Evolutionary conservation across 2,113 vertebrate genomes (phyloP).

Genomic region (Platysternon megacephalum): DNA sequence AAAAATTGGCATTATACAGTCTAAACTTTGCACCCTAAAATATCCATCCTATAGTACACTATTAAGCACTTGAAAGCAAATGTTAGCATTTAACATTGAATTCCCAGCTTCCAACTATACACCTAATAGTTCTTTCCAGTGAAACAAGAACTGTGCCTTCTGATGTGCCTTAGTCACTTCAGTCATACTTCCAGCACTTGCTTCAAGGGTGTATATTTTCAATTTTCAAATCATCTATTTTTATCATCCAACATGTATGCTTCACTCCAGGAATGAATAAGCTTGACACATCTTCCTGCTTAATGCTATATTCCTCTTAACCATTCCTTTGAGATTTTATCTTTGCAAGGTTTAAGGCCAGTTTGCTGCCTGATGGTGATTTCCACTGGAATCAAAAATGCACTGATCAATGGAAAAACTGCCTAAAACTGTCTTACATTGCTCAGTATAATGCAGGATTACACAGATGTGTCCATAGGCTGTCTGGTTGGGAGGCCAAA

Average conservation of each 20-base stretch:
- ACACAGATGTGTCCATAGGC: not conserved
- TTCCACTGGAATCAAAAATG: not conserved
- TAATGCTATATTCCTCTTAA: not conserved
- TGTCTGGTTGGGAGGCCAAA: not conserved
- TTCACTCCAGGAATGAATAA: not conserved
- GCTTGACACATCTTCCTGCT: not conserved
- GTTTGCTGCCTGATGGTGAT: not conserved
- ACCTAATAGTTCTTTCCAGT: not conserved
- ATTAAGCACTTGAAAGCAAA: not conserved
- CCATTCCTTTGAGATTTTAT: not conserved
- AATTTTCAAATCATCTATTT: slow-evolving; percentile 1
- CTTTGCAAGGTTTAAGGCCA: not conserved
- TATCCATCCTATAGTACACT: not conserved
- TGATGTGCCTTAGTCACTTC: not conserved
- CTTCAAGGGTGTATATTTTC: not conserved
- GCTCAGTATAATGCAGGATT: not conserved
- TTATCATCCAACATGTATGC: not conserved
- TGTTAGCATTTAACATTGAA: not conserved
- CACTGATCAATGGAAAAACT: not conserved
- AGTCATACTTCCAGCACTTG: not conserved
- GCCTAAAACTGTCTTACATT: not conserved
- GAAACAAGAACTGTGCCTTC: not conserved
- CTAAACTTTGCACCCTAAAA: not conserved
- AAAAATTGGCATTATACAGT: not conserved
- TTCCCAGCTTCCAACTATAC: not conserved